Evolutionary conservation across 2,797 vertebrate genomes (phyloP).

Genomic region (Pseudochirops cupreus): DNA sequence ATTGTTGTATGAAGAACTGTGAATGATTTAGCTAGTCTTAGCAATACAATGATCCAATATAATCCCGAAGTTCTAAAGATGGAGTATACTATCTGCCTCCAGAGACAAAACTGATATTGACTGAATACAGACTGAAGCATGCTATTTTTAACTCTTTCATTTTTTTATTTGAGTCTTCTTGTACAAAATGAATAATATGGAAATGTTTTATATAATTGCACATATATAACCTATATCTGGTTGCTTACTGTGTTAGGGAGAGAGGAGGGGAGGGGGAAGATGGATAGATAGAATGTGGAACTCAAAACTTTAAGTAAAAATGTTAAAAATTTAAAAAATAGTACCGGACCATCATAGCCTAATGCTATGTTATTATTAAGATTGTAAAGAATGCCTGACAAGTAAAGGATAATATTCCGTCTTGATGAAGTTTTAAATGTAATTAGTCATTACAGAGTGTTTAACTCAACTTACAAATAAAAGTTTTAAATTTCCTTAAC

Average conservation of each 20-base stretch:
- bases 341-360: neutral
- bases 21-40: neutral
- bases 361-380: neutral
- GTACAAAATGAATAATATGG: neutral
- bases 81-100: neutral
- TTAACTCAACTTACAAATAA: slow-evolving; percentile 33
- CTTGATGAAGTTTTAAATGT: slow-evolving; percentile 35
- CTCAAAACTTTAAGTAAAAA: neutral
- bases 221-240: neutral
- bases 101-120: neutral
- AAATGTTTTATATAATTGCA: neutral
- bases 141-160: neutral
- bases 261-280: neutral
- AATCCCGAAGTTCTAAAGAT: neutral
- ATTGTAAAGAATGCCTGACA: neutral
- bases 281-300: neutral
- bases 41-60: neutral
- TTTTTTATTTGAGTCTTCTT: neutral
- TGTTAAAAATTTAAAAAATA: neutral
- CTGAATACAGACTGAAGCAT: neutral
- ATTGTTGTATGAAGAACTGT: neutral
- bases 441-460: slow-evolving; percentile 21
- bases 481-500: neutral
- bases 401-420: neutral
- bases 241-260: neutral